phyloP scores from a whole-genome alignment of 2,888 invertebrate genomes.

The Xylota sylvarum region DNA sequence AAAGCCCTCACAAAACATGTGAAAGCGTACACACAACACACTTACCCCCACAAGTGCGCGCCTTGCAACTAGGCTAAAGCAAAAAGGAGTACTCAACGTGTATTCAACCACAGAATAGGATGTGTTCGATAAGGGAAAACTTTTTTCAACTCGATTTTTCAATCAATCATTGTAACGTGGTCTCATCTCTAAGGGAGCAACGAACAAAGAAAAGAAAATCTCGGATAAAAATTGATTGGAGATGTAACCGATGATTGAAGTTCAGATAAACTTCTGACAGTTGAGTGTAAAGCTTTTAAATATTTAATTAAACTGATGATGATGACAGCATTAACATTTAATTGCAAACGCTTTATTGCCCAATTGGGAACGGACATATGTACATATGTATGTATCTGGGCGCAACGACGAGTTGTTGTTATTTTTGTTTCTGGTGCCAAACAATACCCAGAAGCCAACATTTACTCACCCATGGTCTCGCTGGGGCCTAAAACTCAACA shows the following conservation, averaged over 20 bases:
- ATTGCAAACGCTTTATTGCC: conserved; percentile 49
- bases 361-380: conserved; percentile 36
- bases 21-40: conserved; percentile 5
- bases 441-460: conserved; percentile 44
- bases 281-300: conserved; percentile 6
- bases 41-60: neutral
- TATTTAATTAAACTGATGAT: conserved; percentile 61
- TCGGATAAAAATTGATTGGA: conserved; percentile 44
- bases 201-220: conserved; percentile 31
- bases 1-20: conserved; percentile 34
- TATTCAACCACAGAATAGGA: conserved; percentile 8
- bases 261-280: neutral
- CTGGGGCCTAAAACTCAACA: conserved; percentile 44
- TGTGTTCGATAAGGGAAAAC: conserved; percentile 31
- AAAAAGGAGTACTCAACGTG: neutral
- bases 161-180: conserved; percentile 43
- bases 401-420: conserved; percentile 33
- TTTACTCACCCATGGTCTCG: conserved; percentile 23
- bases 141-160: conserved; percentile 27
- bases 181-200: conserved; percentile 1
- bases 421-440: conserved; percentile 37
- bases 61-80: conserved; percentile 35
- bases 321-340: conserved; percentile 66
- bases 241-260: conserved; percentile 31
- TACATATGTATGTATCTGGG: conserved; percentile 12